These are phyloP conservation scores for Forbesichthys agassizii DNA, from an alignment of 2,113 vertebrate species.

Conservation along the genomic window DNA sequence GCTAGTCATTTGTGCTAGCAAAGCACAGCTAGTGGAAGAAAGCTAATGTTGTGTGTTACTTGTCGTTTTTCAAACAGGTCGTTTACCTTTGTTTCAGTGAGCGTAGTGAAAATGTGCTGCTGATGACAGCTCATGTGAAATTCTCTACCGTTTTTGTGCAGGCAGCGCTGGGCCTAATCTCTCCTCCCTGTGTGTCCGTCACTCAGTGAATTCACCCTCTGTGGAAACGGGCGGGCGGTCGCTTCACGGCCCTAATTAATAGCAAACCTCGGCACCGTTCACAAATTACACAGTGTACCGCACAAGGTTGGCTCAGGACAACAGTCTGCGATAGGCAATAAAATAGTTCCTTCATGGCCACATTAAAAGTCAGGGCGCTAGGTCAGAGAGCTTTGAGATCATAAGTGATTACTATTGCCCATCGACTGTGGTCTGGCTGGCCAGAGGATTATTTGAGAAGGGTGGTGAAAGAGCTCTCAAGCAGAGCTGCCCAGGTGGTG, in stretches of 20 bases:
- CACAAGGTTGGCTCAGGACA: conserved; percentile 54
- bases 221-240: conserved; percentile 65
- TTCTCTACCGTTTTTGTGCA: conserved; percentile 54
- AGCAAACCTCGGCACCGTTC: conserved; percentile 70
- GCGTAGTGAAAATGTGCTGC: conserved; percentile 65
- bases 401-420: conserved; percentile 63
- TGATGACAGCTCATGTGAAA: conserved; percentile 75
- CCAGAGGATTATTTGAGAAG: conserved; percentile 61
- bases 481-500: conserved; percentile 66
- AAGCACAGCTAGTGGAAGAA: conserved; percentile 18
- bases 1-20: conserved; percentile 53
- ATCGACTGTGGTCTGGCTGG: conserved; percentile 41
- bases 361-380: conserved; percentile 66
- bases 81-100: conserved; percentile 52
- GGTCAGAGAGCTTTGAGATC: conserved; percentile 63
- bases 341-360: conserved; percentile 69
- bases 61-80: conserved; percentile 54
- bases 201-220: conserved; percentile 67
- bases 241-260: conserved; percentile 72
- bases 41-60: conserved; percentile 38
- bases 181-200: conserved; percentile 64
- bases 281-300: conserved; percentile 69
- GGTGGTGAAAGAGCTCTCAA: conserved; percentile 70
- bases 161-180: conserved; percentile 59
- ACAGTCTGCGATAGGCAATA: conserved; percentile 67